Base-by-base conservation (phyloP, 2,888 invertebrate species). In the Lepidonotus clava region DNA sequence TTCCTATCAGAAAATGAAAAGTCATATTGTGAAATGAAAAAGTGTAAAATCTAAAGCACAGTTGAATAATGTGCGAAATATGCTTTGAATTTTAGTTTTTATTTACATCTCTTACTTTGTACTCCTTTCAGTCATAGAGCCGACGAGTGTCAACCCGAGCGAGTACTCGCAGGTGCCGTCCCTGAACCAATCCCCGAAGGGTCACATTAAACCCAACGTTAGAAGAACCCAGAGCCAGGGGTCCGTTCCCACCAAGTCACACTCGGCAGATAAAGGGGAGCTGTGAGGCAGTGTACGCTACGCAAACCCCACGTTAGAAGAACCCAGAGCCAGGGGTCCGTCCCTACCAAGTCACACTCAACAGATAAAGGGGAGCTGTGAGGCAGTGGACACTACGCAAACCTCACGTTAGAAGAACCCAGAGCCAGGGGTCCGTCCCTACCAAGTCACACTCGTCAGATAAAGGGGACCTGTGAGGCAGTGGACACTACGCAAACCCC, bases 51-150 rank as follows among this genome's bases (percentile, higher is more conserved):
- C n/a, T n/a, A n/a, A n/a, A n/a, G n/a, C n/a, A n/a, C n/a, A n/a
- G n/a, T n/a, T n/a, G n/a, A n/a, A n/a, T n/a, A n/a, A n/a, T n/a
- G n/a, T n/a, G n/a, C n/a, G n/a, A n/a, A n/a, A n/a, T n/a, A n/a
- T n/a, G n/a, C n/a, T n/a, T n/a, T n/a, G n/a, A n/a, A n/a, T n/a
- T n/a, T n/a, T n/a, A n/a, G n/a, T n/a, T n/a, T n/a, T n/a, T n/a
- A n/a, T n/a, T n/a, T n/a, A n/a, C n/a, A n/a, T n/a, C n/a, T n/a
- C n/a, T n/a, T n/a, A n/a, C n/a, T 4, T 84, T 51, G 5, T 46
- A 21, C 38, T 36, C 36, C 87, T 87, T 88, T 24, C 88, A 91
- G 91, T 91, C n/a, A 91, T 91, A 80, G 91, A 91, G 77, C 89
- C 91, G 0, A 90, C 91, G 18, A 91, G 91, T 88, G 86, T 89